phyloP scores from a whole-genome alignment of 2,113 vertebrate species.

The Drymodes brunneopygia region DNA sequence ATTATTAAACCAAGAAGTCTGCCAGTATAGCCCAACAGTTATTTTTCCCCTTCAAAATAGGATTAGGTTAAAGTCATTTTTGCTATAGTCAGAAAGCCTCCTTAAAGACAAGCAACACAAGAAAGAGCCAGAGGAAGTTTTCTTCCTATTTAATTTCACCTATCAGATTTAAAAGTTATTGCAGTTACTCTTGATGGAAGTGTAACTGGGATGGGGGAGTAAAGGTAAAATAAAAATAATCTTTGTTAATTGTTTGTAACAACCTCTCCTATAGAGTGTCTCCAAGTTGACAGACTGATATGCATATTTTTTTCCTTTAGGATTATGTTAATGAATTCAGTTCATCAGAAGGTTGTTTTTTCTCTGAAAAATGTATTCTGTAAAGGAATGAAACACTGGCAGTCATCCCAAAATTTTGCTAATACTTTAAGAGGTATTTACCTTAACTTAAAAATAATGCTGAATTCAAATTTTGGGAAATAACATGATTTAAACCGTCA shows the following conservation, averaged over 20 bases:
- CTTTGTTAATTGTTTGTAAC: not conserved
- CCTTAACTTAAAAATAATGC: not conserved
- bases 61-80: not conserved
- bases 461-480: not conserved
- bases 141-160: not conserved
- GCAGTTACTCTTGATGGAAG: not conserved
- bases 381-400: not conserved
- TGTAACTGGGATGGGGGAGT: not conserved
- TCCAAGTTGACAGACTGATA: not conserved
- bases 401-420: not conserved
- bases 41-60: not conserved
- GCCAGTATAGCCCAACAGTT: not conserved
- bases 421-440: not conserved
- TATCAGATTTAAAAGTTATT: not conserved
- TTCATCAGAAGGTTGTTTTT: not conserved
- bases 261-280: not conserved
- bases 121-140: not conserved
- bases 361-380: not conserved
- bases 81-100: not conserved
- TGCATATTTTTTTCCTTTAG: not conserved
- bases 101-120: not conserved
- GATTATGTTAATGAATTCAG: not conserved
- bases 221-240: not conserved
- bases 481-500: not conserved
- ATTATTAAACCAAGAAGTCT: not conserved